Evolutionary conservation across 2,888 invertebrate species (phyloP).

Genomic region (Amblyjoppa fuscipennis): DNA sequence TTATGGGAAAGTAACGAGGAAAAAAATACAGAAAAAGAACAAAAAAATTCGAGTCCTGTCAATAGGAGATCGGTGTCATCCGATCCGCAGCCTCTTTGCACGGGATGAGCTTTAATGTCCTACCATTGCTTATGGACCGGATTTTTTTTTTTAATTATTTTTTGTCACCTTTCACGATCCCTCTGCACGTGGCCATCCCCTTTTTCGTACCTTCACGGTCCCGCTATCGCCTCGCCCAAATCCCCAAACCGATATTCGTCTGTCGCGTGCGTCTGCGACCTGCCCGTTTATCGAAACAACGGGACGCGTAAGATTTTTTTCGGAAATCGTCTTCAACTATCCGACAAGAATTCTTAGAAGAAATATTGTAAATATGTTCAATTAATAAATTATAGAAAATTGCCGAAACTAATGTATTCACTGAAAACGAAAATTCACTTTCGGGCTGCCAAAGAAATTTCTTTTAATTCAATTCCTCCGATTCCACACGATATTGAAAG

Average conservation of each 20-base stretch:
- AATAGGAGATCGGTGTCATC: conserved; percentile 11
- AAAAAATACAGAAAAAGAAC: neutral
- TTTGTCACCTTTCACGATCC: conserved; percentile 38
- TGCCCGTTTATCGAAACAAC: neutral
- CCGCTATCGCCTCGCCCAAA: conserved; percentile 18
- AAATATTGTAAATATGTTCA: neutral
- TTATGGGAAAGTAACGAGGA: conserved; percentile 21
- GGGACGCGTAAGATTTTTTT: neutral
- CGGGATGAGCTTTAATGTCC: conserved; percentile 17
- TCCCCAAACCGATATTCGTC: conserved; percentile 38
- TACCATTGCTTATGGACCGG: neutral
- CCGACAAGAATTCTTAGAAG: conserved; percentile 16
- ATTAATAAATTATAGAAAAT: neutral
- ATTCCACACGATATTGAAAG: too few relatives aligned
- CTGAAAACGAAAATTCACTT: too few relatives aligned
- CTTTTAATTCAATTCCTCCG: too few relatives aligned
- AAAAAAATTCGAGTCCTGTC: conserved; percentile 36
- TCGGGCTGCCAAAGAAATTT: too few relatives aligned
- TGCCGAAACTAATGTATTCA: neutral
- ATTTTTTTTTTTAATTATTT: conserved; percentile 32
- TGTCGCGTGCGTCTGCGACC: conserved; percentile 43
- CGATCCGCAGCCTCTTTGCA: conserved; percentile 18
- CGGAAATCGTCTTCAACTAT: neutral
- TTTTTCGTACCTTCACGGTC: conserved; percentile 44
- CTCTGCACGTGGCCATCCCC: conserved; percentile 63